Evolutionary conservation across 2,888 invertebrate genomes (phyloP).

Genomic region (Volucella inanis): DNA sequence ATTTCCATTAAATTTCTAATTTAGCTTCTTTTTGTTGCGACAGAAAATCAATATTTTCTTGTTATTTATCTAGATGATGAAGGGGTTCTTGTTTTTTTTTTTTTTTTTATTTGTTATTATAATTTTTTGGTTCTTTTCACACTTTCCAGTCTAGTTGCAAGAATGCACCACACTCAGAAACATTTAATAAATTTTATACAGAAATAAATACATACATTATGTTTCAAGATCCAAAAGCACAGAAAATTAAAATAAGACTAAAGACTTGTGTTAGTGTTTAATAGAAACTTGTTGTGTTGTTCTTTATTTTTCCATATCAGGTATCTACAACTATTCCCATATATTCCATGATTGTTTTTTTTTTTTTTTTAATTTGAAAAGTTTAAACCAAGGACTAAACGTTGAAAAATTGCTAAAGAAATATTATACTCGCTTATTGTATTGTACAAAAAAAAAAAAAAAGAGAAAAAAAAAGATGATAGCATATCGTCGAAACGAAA

Average conservation of each 20-base stretch:
- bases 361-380: slow-evolving; percentile 40
- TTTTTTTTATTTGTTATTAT: slow-evolving; percentile 44
- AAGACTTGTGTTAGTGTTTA: slow-evolving; percentile 7
- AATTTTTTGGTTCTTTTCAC: slow-evolving; percentile 58
- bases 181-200: slow-evolving; percentile 9
- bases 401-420: slow-evolving; percentile 7
- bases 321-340: slow-evolving; percentile 12
- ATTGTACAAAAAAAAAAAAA: no score
- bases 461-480: slow-evolving; percentile 9
- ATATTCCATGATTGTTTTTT: slow-evolving; percentile 12
- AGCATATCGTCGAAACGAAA: slow-evolving; percentile 43
- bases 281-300: neutral
- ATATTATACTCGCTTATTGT: neutral
- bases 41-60: slow-evolving; percentile 74
- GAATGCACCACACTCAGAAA: slow-evolving; percentile 16
- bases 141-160: slow-evolving; percentile 5
- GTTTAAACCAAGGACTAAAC: slow-evolving; percentile 24
- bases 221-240: neutral
- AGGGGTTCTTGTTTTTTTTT: slow-evolving; percentile 46
- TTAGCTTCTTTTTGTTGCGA: slow-evolving; percentile 73
- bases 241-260: slow-evolving; percentile 8
- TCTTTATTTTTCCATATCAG: neutral
- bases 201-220: neutral
- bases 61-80: slow-evolving; percentile 60
- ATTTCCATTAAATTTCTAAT: slow-evolving; percentile 74